These are phyloP conservation scores for Plutella xylostella DNA, from an alignment of 2,888 invertebrate species.

Conservation along the genomic window DNA sequence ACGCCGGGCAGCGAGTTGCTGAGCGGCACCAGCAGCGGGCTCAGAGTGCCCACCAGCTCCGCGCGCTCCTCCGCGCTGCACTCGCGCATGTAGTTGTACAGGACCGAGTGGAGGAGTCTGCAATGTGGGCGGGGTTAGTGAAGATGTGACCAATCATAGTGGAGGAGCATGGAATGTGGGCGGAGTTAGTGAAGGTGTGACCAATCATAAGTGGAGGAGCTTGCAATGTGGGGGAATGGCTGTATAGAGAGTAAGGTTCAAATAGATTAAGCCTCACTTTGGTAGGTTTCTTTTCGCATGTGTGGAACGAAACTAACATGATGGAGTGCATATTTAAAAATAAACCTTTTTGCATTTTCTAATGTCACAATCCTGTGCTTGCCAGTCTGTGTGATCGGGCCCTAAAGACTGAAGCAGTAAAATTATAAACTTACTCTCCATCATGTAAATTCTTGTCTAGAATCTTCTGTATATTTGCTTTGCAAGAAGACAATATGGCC, in stretches of 20 bases:
- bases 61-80: slow-evolving; percentile 76
- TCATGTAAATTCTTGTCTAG: slow-evolving; percentile 80
- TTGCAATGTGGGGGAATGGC: no score
- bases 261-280: no score
- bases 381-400: no score
- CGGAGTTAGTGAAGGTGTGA: no score
- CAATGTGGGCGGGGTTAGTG: no score
- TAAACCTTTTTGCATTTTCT: not conserved
- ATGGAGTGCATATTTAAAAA: not conserved
- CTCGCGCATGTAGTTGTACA: slow-evolving; percentile 83
- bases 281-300: not conserved
- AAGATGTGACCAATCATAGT: no score
- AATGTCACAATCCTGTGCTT: not conserved
- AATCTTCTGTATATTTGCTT: slow-evolving; percentile 77
- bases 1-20: slow-evolving; percentile 86
- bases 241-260: no score
- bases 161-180: no score
- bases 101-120: slow-evolving; percentile 82
- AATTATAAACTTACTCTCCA: slow-evolving; percentile 54
- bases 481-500: slow-evolving; percentile 78
- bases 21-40: slow-evolving; percentile 74
- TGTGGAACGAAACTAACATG: not conserved
- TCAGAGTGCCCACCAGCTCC: slow-evolving; percentile 81
- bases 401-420: no score
- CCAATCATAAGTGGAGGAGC: no score